A percentile compares a stretch with the other conserved stretches of the same genome.
phyloP scores from a whole-genome alignment of 2,113 vertebrate species.

The Glareola pratincola region DNA sequence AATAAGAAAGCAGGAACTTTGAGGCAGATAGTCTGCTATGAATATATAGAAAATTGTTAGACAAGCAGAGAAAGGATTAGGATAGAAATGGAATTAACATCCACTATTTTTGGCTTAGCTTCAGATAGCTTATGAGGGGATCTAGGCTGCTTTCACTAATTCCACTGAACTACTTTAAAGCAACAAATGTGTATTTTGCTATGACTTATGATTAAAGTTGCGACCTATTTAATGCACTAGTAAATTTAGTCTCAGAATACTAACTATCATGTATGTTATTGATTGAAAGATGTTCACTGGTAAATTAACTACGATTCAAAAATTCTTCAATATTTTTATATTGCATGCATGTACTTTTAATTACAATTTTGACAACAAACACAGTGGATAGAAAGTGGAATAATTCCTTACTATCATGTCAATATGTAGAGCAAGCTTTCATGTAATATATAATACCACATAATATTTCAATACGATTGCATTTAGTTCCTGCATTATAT shows the following conservation, averaged over 20 bases:
- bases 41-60: constrained; percentile 48
- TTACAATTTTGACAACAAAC: not conserved
- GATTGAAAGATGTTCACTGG: not conserved
- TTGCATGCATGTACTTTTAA: not conserved
- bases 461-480: not conserved
- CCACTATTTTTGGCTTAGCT: constrained; percentile 75
- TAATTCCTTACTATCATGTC: not conserved
- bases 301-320: not conserved
- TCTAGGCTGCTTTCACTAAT: constrained; percentile 71
- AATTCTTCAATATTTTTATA: not conserved
- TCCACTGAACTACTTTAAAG: constrained; percentile 68
- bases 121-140: constrained; percentile 70
- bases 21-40: not conserved
- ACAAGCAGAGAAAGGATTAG: constrained; percentile 62
- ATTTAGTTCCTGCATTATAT: not conserved
- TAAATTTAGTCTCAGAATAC: not conserved
- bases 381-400: not conserved
- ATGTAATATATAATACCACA: not conserved
- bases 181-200: constrained; percentile 54
- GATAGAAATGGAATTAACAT: constrained; percentile 73
- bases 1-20: not conserved
- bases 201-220: constrained; percentile 66
- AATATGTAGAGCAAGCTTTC: not conserved
- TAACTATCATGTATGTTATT: not conserved
- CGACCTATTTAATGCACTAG: constrained; percentile 55